Percentiles rank a stretch among this genome's conserved stretches.
These are phyloP conservation scores for Apogon talboti DNA, from an alignment of 2,797 vertebrate genomes.

Conservation along the genomic window DNA sequence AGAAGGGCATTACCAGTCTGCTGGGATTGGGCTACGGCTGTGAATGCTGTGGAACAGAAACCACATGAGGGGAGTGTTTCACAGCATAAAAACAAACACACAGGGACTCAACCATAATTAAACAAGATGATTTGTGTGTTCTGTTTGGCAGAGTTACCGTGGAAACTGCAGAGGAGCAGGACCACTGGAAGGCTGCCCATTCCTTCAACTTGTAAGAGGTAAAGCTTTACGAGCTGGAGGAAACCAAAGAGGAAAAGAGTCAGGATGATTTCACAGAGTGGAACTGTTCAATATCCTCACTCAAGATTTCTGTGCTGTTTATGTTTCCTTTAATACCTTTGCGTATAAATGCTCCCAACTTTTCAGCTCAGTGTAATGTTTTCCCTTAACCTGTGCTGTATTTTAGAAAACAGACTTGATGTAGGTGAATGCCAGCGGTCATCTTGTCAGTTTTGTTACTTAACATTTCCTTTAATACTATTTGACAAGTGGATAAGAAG, in stretches of 20 bases:
- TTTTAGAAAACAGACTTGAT: constrained; percentile 48
- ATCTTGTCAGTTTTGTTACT: constrained; percentile 47
- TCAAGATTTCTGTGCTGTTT: constrained; percentile 59
- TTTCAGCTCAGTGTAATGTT: constrained; percentile 65
- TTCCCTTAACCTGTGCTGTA: constrained; percentile 52
- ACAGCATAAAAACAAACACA: constrained; percentile 75
- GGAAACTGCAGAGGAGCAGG: constrained; percentile 86
- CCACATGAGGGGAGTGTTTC: constrained; percentile 77
- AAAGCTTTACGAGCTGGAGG: constrained; percentile 77
- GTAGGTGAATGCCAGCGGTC: constrained; percentile 51
- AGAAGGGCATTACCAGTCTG: constrained; percentile 73
- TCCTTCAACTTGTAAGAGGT: constrained; percentile 75
- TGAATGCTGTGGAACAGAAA: constrained; percentile 81
- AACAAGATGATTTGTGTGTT: constrained; percentile 81
- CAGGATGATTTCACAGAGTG: constrained; percentile 72
- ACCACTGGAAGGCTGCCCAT: constrained; percentile 83
- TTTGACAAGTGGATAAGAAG: constrained; percentile 43
- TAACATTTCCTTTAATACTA: constrained; percentile 31
- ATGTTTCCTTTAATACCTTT: constrained; percentile 68
- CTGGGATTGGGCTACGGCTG: constrained; percentile 75
- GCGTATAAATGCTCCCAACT: constrained; percentile 60
- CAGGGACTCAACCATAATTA: constrained; percentile 73
- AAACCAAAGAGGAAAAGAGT: constrained; percentile 70
- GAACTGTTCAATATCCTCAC: constrained; percentile 79
- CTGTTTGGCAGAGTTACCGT: constrained; percentile 83